Conservation (phyloP, 2,888 invertebrate species). For the Venustoraphidia nigricollis region DNA sequence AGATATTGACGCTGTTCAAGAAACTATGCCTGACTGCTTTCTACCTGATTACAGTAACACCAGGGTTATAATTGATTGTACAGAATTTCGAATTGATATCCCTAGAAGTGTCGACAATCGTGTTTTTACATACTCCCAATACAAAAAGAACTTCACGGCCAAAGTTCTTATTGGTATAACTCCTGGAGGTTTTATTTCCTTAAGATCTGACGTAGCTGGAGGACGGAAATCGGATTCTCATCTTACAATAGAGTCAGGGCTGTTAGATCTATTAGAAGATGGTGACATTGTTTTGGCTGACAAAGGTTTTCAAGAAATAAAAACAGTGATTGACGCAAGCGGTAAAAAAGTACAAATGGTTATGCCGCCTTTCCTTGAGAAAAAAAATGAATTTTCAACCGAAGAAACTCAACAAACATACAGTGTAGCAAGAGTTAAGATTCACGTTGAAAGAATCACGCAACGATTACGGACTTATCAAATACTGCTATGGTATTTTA, state of each 20-base stretch:
- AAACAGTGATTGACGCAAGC: too few relatives aligned
- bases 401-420: too few relatives aligned
- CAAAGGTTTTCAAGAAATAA: too few relatives aligned
- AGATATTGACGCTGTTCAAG: slow-evolving; percentile 1
- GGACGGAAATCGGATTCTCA: slow-evolving; percentile 10
- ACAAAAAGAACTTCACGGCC: slow-evolving; percentile 10
- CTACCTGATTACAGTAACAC: slow-evolving; percentile 3
- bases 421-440: too few relatives aligned
- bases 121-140: slow-evolving; percentile 5
- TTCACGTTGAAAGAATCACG: too few relatives aligned
- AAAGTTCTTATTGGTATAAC: slow-evolving; percentile 12
- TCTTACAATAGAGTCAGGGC: slow-evolving; percentile 9
- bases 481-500: too few relatives aligned
- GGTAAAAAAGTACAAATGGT: too few relatives aligned
- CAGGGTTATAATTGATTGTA: slow-evolving; percentile 7
- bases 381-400: too few relatives aligned
- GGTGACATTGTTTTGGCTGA: slow-evolving; percentile 9
- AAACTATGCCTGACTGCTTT: slow-evolving; percentile 6
- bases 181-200: slow-evolving; percentile 10
- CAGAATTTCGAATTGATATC: slow-evolving; percentile 6
- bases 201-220: slow-evolving; percentile 9
- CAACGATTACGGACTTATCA: too few relatives aligned
- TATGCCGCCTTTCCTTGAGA: too few relatives aligned
- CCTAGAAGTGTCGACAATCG: slow-evolving; percentile 4
- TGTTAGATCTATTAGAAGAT: slow-evolving; percentile 5